phyloP scores from a whole-genome alignment of 2,888 invertebrate species.

The Latheticus oryzae region DNA sequence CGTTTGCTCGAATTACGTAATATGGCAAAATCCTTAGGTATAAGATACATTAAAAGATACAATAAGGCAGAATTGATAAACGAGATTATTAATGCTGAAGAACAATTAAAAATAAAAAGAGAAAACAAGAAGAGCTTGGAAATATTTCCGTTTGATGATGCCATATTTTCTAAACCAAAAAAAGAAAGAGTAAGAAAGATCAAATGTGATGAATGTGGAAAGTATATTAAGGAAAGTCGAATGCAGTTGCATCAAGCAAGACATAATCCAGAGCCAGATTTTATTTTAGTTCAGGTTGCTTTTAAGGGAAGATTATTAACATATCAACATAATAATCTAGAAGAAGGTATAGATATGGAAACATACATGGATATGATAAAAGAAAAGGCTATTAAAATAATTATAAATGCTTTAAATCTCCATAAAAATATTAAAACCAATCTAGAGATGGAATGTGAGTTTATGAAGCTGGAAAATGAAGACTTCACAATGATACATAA shows the following conservation, averaged over 20 bases:
- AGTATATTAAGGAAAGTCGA: slow-evolving; percentile 24
- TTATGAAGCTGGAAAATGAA: slow-evolving; percentile 39
- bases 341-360: slow-evolving; percentile 27
- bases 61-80: slow-evolving; percentile 23
- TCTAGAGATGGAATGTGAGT: slow-evolving; percentile 39
- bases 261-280: slow-evolving; percentile 27
- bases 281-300: slow-evolving; percentile 19
- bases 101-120: slow-evolving; percentile 11
- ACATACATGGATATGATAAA: slow-evolving; percentile 20
- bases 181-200: slow-evolving; percentile 28
- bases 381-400: slow-evolving; percentile 2
- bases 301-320: slow-evolving; percentile 10
- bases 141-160: slow-evolving; percentile 33
- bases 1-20: slow-evolving; percentile 19
- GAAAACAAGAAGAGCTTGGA: slow-evolving; percentile 29
- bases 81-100: slow-evolving; percentile 19
- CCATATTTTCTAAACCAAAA: slow-evolving; percentile 23
- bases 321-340: slow-evolving; percentile 5
- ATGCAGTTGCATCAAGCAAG: slow-evolving; percentile 27
- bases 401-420: slow-evolving; percentile 5
- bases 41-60: slow-evolving; percentile 30
- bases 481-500: slow-evolving; percentile 36
- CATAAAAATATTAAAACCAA: slow-evolving; percentile 34
- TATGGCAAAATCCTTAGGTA: slow-evolving; percentile 18
- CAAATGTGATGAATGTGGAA: slow-evolving; percentile 29